A percentile compares a stretch with the other conserved stretches of the same genome.
Evolutionary conservation across 2,888 invertebrate species (phyloP).

Genomic region (Epinotia demarniana): DNA sequence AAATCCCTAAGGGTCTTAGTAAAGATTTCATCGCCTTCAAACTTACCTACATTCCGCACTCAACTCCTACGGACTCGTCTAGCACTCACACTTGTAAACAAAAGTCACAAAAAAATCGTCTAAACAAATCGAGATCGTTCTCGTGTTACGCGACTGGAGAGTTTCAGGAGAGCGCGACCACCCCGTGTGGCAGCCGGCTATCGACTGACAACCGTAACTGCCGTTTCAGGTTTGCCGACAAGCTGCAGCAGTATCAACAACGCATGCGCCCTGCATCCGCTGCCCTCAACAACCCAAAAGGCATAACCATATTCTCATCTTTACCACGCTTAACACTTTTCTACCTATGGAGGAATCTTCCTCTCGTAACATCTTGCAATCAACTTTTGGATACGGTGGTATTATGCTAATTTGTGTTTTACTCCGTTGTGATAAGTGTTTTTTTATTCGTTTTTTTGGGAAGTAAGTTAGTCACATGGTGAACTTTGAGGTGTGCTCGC

Average conservation of each 20-base stretch:
- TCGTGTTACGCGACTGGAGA: conserved; percentile 38
- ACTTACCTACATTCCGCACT: conserved; percentile 37
- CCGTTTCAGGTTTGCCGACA: conserved; percentile 65
- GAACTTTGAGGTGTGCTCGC: conserved; percentile 37
- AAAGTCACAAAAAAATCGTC: conserved; percentile 13
- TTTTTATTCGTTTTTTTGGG: conserved; percentile 24
- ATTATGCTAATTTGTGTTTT: conserved; percentile 35
- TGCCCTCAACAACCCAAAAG: conserved; percentile 47
- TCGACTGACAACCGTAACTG: conserved; percentile 73
- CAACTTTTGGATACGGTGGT: conserved; percentile 46
- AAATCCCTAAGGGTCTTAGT: conserved; percentile 27
- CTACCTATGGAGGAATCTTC: conserved; percentile 29
- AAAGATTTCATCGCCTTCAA: conserved; percentile 5
- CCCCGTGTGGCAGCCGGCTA: conserved; percentile 60
- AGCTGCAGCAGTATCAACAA: conserved; percentile 75
- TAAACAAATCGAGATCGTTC: conserved; percentile 40
- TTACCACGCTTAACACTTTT: neutral
- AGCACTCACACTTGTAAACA: conserved; percentile 16
- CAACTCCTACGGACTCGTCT: conserved; percentile 2
- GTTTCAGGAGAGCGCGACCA: conserved; percentile 56
- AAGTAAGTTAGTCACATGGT: conserved; percentile 32
- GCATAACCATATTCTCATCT: neutral
- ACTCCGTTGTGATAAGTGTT: conserved; percentile 36
- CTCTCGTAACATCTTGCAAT: conserved; percentile 61
- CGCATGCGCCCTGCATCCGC: conserved; percentile 77